These are phyloP conservation scores for Myopa testacea DNA, from an alignment of 2,888 invertebrate species.

Conservation along the genomic window DNA sequence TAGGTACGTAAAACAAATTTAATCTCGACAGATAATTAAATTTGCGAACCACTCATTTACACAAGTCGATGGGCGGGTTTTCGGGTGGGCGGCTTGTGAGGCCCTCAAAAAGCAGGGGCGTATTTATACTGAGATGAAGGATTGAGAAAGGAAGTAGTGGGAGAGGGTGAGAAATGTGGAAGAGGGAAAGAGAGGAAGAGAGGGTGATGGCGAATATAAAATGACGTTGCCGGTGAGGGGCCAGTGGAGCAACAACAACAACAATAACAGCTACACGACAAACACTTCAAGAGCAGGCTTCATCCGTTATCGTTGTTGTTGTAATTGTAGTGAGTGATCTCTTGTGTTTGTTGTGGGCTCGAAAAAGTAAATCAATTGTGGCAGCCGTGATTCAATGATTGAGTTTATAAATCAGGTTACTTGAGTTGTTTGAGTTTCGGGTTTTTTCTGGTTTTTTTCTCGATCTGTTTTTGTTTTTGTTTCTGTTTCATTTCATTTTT, in stretches of 20 bases:
- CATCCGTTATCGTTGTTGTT: background rate
- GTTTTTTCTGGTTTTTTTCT: background rate
- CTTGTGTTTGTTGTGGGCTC: background rate
- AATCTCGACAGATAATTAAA: constrained; percentile 45
- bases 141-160: background rate
- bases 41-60: constrained; percentile 35
- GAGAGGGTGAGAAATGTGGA: background rate
- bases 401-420: background rate
- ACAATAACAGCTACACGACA: background rate
- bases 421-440: background rate
- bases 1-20: constrained; percentile 40
- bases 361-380: constrained; percentile 16
- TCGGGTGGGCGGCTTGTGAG: background rate
- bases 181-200: background rate
- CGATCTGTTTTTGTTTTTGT: background rate
- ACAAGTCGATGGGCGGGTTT: background rate
- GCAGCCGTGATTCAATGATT: background rate
- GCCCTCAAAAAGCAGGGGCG: background rate
- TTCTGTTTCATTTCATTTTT: background rate
- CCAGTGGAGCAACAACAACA: background rate
- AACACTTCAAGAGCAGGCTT: background rate
- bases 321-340: background rate
- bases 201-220: background rate
- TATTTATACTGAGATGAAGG: background rate
- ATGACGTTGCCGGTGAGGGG: background rate